These are phyloP conservation scores for Trachelus stipa DNA, from an alignment of 2,888 invertebrate species.

Conservation along the genomic window DNA sequence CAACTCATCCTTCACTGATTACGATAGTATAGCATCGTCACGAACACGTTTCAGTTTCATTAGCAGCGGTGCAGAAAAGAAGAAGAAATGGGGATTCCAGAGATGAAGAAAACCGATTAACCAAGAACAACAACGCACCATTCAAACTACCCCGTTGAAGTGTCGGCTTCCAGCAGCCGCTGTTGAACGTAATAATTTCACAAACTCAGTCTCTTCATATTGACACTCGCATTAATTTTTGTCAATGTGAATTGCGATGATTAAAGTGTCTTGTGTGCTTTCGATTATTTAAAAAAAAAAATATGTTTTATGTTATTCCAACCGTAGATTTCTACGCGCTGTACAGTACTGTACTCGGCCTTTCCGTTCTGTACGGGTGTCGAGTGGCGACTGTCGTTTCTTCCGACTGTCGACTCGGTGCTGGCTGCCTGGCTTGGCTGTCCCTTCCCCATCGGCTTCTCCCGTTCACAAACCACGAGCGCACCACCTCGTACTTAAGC, in stretches of 20 bases:
- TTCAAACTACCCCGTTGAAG: neutral
- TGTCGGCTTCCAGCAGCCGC: neutral
- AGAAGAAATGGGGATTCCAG: neutral
- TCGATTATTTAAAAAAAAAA: neutral
- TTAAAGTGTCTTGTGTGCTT: neutral
- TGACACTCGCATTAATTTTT: neutral
- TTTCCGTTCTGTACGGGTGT: conserved; percentile 59
- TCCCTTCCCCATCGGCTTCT: conserved; percentile 35
- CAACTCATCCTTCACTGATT: neutral
- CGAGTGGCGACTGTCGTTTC: conserved; percentile 63
- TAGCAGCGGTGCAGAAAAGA: neutral
- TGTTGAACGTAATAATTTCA: neutral
- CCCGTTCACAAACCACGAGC: conserved; percentile 33
- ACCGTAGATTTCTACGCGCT: conserved; percentile 16
- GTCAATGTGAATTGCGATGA: neutral
- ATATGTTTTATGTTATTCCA: neutral
- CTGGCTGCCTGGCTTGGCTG: conserved; percentile 38
- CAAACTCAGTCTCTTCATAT: neutral
- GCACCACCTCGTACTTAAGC: conserved; percentile 50
- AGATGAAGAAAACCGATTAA: neutral
- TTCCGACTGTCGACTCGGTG: conserved; percentile 37
- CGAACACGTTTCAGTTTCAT: neutral
- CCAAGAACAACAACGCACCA: neutral
- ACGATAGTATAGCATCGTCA: neutral
- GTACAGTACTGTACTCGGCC: conserved; percentile 13